Evolutionary conservation across 2,888 invertebrate genomes (phyloP), one percentile per base, ranked within the genome.

Genomic region (Drosophila demipolita): DNA sequence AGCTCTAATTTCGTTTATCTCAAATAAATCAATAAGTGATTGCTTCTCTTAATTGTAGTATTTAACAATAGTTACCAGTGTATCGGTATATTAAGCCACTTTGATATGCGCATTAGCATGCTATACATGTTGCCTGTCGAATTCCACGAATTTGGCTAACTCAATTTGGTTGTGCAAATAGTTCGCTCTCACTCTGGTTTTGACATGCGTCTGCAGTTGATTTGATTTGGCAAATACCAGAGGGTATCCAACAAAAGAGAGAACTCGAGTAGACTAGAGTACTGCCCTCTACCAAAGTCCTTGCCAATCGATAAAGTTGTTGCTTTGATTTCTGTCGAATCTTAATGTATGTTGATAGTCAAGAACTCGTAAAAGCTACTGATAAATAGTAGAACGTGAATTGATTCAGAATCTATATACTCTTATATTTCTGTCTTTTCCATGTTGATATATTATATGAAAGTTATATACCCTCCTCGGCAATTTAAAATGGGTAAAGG

Each of bases 181-280:
- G 74, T 78, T 53, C 70, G 79, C 38, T 83, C 78, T 68, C 84
- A 79, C 65, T 32, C 33, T 40, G 66, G 58, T 40, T 50, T 48
- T 53, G 36, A 35, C 32, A 35, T 53, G 12, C 35, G 40, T 17
- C n/a, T 29, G 32, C 33, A 8, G 17, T 32, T 33, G 9, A 8
- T 23, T 38, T 20, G 8, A 29, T 40, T 45, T 60, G 50, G 50
- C 55, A 48, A 50, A 55, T 57, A 26, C 26, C 15, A 15, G 26
- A 9, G 26, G 35, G 6, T 4, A 20, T 11, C 6, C 17, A n/a
- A 12, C 32, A 20, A 29, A 20, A 3, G 15, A 8, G 20, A 20
- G 20, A 4, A 20, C 15, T 45, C 45, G 15, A 20, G 20, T 15
- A 15, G 7, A 20, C 20, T 20, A 7, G 3, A 7, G 0, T 12